Percentiles rank a stretch among this genome's conserved stretches.
These are phyloP conservation scores for Motacilla tschutschensis DNA, from an alignment of 2,113 vertebrate species.

Conservation along the genomic window DNA sequence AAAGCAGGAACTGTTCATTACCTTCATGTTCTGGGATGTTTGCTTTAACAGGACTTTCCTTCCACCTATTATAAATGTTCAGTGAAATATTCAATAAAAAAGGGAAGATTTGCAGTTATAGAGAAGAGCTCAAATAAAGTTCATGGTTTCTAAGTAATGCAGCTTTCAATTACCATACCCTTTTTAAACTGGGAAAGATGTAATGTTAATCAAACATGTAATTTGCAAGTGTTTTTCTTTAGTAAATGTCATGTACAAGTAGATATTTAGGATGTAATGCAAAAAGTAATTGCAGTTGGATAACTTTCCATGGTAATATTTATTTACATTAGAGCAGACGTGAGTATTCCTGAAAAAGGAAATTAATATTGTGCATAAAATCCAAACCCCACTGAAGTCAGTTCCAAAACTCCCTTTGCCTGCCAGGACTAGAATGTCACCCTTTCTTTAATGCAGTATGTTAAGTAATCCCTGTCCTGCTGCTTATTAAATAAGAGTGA, in stretches of 20 bases:
- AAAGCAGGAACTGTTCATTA: slow-evolving; percentile 38
- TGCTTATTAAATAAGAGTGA: neutral
- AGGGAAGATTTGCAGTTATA: slow-evolving; percentile 52
- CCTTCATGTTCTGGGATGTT: slow-evolving; percentile 32
- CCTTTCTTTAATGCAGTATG: neutral
- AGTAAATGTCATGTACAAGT: slow-evolving; percentile 79
- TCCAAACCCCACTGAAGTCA: neutral
- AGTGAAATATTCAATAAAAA: slow-evolving; percentile 63
- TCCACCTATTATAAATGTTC: slow-evolving; percentile 42
- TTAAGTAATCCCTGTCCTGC: neutral
- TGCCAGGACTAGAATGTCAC: neutral
- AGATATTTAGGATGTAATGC: slow-evolving; percentile 72
- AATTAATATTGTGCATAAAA: slow-evolving; percentile 19
- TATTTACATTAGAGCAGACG: slow-evolving; percentile 21
- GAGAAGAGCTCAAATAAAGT: slow-evolving; percentile 70
- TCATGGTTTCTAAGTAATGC: slow-evolving; percentile 72
- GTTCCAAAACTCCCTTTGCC: neutral
- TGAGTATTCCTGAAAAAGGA: slow-evolving; percentile 8
- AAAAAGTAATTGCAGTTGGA: slow-evolving; percentile 64
- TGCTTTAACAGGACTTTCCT: slow-evolving; percentile 42
- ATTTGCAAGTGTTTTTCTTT: slow-evolving; percentile 82
- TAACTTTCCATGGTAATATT: slow-evolving; percentile 31
- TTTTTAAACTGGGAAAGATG: slow-evolving; percentile 76
- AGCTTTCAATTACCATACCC: slow-evolving; percentile 75
- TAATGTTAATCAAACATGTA: slow-evolving; percentile 82